Percentiles rank a stretch among this genome's conserved stretches.
These are phyloP conservation scores for Takifugu flavidus DNA, from an alignment of 2,113 vertebrate species.

Conservation along the genomic window DNA sequence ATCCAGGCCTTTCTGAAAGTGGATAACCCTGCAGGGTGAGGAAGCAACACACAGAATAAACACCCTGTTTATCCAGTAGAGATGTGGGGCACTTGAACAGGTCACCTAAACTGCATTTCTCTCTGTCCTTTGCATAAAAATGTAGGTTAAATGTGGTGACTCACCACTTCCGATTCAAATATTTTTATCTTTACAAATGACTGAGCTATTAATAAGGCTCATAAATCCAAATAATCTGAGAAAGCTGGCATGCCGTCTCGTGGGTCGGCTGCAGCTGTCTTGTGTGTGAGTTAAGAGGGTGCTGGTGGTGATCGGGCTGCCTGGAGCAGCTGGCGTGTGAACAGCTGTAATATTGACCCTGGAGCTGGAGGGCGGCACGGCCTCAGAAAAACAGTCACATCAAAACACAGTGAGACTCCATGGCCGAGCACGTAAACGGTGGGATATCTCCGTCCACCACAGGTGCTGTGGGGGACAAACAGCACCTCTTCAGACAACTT, in stretches of 20 bases:
- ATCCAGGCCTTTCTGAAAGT: conserved; percentile 81
- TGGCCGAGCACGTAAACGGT: conserved; percentile 52
- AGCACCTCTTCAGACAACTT: conserved; percentile 28
- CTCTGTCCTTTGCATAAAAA: no score
- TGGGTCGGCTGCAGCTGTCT: neutral
- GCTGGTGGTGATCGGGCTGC: conserved; percentile 27
- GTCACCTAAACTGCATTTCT: no score
- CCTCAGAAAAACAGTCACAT: conserved; percentile 34
- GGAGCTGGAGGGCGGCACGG: conserved; percentile 31
- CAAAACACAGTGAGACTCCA: conserved; percentile 53
- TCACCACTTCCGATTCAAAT: no score
- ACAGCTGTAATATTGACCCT: conserved; percentile 57
- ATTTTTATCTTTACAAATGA: no score
- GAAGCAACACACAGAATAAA: neutral
- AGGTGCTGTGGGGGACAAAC: conserved; percentile 59
- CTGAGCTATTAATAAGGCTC: no score
- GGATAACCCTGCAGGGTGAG: conserved; percentile 73
- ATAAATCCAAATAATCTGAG: no score
- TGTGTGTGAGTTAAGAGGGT: conserved; percentile 1
- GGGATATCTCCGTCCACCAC: conserved; percentile 40
- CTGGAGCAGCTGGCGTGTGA: conserved; percentile 51
- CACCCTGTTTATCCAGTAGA: no score
- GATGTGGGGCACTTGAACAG: no score
- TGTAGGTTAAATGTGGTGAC: no score
- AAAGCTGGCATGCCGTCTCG: no score